A percentile compares a stretch with the other conserved stretches of the same genome.
These are phyloP conservation scores for Oostethus manadensis DNA, from an alignment of 2,113 vertebrate species.

Conservation along the genomic window DNA sequence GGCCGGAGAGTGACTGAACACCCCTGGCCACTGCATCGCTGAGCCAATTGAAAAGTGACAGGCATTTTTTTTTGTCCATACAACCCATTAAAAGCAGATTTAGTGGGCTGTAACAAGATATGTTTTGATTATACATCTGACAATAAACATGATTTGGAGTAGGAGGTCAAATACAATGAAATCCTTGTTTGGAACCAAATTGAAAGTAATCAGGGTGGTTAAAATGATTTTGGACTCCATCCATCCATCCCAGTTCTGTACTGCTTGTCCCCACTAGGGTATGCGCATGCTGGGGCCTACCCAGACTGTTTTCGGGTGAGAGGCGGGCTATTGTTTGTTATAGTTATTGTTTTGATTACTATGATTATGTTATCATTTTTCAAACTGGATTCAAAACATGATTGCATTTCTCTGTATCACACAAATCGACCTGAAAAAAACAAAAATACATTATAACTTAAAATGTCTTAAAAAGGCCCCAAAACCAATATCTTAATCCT, in stretches of 20 bases:
- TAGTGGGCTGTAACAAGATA: conserved; percentile 18
- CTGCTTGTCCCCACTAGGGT: no score
- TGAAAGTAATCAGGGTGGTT: conserved; percentile 17
- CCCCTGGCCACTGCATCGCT: no score
- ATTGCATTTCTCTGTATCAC: background rate
- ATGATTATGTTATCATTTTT: conserved; percentile 2
- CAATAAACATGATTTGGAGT: conserved; percentile 41
- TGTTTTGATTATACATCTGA: conserved; percentile 44
- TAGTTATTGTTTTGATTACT: conserved; percentile 20
- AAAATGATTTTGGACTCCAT: background rate
- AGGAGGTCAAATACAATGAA: conserved; percentile 14
- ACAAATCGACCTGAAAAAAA: no score
- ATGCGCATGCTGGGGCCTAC: no score
- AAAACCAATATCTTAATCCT: no score
- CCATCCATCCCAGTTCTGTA: no score
- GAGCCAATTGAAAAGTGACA: no score
- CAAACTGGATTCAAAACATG: background rate
- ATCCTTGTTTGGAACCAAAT: conserved; percentile 14
- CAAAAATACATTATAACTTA: no score
- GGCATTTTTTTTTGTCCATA: conserved; percentile 37
- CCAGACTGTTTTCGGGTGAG: no score
- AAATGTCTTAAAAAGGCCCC: no score
- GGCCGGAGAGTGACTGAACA: no score
- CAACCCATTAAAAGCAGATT: conserved; percentile 31
- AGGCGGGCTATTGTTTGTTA: no score